phyloP scores from a whole-genome alignment of 2,888 invertebrate species.

The Limnephilus auricula region DNA sequence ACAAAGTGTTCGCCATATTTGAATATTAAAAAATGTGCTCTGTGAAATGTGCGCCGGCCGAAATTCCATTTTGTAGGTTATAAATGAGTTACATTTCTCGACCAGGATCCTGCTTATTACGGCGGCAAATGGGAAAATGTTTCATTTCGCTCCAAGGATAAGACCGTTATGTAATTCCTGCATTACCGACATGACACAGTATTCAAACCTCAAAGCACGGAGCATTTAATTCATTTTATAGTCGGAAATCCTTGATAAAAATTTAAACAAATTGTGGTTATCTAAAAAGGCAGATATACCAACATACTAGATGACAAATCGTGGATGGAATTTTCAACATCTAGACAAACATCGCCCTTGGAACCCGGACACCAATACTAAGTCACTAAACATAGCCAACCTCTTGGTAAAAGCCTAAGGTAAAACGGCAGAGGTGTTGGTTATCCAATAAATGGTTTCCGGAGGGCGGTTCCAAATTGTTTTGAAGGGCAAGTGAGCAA shows the following conservation, averaged over 20 bases:
- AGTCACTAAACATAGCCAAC: too few species aligned
- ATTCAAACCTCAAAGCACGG: background rate
- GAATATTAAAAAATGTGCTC: background rate
- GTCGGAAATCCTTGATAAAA: background rate
- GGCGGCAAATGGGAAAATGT: background rate
- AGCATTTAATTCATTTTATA: background rate
- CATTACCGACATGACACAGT: background rate
- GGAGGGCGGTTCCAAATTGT: too few species aligned
- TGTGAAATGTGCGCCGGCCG: background rate
- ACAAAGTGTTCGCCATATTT: background rate
- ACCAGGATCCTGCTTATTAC: background rate
- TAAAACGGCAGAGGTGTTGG: too few species aligned
- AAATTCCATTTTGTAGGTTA: slow-evolving; percentile 1
- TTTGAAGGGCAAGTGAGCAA: too few species aligned
- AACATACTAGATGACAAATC: too few species aligned
- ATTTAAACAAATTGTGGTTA: background rate
- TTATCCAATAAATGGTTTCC: too few species aligned
- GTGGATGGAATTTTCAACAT: too few species aligned
- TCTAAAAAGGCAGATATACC: background rate
- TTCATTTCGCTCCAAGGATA: background rate
- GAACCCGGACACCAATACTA: too few species aligned
- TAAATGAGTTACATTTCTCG: slow-evolving; percentile 24
- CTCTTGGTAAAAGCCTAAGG: too few species aligned
- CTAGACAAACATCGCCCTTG: too few species aligned
- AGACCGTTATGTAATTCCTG: background rate